Evolutionary conservation across 2,797 vertebrate species (phyloP).

Genomic region (Tympanoctomys barrerae): DNA sequence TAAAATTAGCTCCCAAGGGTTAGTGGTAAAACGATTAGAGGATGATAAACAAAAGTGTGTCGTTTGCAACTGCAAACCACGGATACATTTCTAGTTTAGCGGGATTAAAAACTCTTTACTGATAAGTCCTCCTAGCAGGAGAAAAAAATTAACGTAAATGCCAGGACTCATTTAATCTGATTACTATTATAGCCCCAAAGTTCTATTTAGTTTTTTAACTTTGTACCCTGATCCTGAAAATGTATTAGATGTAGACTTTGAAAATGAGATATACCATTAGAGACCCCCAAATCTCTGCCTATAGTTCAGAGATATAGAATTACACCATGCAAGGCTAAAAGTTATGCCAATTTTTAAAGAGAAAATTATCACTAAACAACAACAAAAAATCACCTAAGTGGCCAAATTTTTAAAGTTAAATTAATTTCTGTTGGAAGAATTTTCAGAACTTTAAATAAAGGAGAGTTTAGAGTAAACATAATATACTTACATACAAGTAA

Average conservation of each 20-base stretch:
- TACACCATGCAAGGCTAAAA: not conserved
- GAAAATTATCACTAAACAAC: not conserved
- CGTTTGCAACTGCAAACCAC: not conserved
- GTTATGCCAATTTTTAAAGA: not conserved
- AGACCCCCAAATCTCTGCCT: not conserved
- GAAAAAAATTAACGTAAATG: not conserved
- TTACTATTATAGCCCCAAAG: not conserved
- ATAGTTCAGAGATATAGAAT: not conserved
- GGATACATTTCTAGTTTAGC: not conserved
- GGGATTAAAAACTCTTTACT: not conserved
- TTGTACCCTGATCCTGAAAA: not conserved
- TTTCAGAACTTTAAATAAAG: constrained; percentile 39
- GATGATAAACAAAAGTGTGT: not conserved
- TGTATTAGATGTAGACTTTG: constrained; percentile 28
- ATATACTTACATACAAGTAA: not conserved
- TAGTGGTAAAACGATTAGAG: not conserved
- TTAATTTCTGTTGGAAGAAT: not conserved
- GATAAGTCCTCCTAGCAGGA: not conserved
- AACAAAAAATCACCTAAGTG: not conserved
- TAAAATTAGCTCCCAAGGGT: constrained; percentile 50
- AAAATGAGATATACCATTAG: not conserved
- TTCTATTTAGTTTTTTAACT: not conserved
- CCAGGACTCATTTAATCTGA: not conserved
- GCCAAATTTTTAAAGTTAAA: not conserved
- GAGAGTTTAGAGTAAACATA: not conserved